These are phyloP conservation scores for Microtus pennsylvanicus DNA, from an alignment of 2,113 vertebrate species.

Conservation along the genomic window DNA sequence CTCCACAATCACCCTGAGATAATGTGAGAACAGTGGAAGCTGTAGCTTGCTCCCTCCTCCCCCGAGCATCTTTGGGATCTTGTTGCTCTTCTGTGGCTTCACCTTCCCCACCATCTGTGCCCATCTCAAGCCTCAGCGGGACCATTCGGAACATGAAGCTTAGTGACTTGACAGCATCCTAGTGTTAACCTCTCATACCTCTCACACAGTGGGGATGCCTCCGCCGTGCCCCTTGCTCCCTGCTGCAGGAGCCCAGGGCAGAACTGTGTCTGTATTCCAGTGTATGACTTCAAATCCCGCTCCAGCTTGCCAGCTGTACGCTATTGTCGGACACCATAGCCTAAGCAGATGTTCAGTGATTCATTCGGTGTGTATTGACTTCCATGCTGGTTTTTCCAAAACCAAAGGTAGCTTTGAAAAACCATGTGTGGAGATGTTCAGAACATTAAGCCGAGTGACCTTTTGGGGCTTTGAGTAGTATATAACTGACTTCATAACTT, in stretches of 20 bases:
- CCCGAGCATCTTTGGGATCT: constrained; percentile 84
- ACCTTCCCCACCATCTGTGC: constrained; percentile 83
- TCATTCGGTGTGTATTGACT: constrained; percentile 79
- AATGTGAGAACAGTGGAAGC: constrained; percentile 84
- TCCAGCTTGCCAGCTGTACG: constrained; percentile 76
- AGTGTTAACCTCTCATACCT: constrained; percentile 85
- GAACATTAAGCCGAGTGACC: constrained; percentile 70
- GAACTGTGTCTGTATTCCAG: constrained; percentile 60
- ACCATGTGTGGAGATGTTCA: constrained; percentile 74
- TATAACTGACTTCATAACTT: constrained; percentile 82
- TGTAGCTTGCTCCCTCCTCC: constrained; percentile 85
- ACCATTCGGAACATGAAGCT: constrained; percentile 84
- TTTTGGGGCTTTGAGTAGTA: constrained; percentile 76
- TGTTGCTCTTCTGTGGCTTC: constrained; percentile 77
- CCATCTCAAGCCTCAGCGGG: constrained; percentile 84
- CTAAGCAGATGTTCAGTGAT: constrained; percentile 77
- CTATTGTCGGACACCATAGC: constrained; percentile 71
- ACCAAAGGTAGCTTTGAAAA: constrained; percentile 85
- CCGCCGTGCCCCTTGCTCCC: constrained; percentile 60
- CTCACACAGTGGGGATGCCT: constrained; percentile 82
- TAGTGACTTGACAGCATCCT: constrained; percentile 83
- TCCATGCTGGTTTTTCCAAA: constrained; percentile 79
- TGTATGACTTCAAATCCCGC: constrained; percentile 63
- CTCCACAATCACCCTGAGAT: constrained; percentile 81
- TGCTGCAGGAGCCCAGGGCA: constrained; percentile 63